Evolutionary conservation across 2,113 vertebrate genomes (phyloP).

Genomic region (Coregonus clupeaformis): DNA sequence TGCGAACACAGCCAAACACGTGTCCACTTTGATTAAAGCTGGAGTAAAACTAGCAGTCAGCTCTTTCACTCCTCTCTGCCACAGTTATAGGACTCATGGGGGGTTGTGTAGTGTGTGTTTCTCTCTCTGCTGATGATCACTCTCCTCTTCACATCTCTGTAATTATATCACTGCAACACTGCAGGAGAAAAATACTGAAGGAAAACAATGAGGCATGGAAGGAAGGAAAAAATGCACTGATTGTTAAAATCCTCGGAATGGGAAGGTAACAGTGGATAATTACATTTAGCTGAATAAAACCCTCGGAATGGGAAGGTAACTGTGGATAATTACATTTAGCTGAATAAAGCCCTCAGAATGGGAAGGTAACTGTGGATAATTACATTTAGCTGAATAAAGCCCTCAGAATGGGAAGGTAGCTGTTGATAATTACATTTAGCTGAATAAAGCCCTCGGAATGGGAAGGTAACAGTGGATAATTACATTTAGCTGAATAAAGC

Average conservation of each 20-base stretch:
- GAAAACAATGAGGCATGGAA: background rate
- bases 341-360: constrained; percentile 1
- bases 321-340: no score
- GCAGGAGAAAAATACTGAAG: constrained; percentile 15
- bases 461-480: constrained; percentile 2
- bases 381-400: background rate
- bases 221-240: constrained; percentile 35
- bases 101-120: background rate
- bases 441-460: constrained; percentile 32
- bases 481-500: no score
- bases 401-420: no score
- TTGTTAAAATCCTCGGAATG: constrained; percentile 1
- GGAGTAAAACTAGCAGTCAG: constrained; percentile 46
- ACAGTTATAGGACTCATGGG: constrained; percentile 9
- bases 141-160: constrained; percentile 18
- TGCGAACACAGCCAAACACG: constrained; percentile 55
- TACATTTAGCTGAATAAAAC: no score
- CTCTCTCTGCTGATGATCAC: background rate
- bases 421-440: no score
- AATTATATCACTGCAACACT: constrained; percentile 62
- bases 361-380: no score
- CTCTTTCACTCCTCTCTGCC: constrained; percentile 38
- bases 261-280: no score
- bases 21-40: constrained; percentile 60
- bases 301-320: no score